These are phyloP conservation scores for Caretta caretta DNA, from an alignment of 2,113 vertebrate species.

Conservation along the genomic window DNA sequence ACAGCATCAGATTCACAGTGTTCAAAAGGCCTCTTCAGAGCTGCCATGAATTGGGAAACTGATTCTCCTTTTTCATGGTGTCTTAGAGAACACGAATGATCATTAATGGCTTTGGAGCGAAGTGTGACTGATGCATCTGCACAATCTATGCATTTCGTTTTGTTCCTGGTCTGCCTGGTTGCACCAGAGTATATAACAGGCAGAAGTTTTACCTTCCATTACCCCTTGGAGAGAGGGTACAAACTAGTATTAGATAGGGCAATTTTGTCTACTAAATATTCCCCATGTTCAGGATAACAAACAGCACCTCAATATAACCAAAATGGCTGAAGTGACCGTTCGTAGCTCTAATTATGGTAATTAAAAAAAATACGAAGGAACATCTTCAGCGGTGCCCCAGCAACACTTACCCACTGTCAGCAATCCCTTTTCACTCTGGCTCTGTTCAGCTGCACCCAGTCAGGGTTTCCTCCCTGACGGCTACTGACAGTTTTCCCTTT, in stretches of 20 bases:
- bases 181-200: not conserved
- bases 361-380: not conserved
- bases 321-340: not conserved
- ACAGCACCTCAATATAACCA: too few relatives aligned
- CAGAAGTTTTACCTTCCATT: not conserved
- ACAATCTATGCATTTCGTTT: conserved; percentile 56
- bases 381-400: not conserved
- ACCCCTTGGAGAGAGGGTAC: not conserved
- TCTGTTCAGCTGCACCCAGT: not conserved
- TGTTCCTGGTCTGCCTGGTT: conserved; percentile 25
- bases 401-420: not conserved
- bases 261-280: not conserved
- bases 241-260: not conserved
- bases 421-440: not conserved
- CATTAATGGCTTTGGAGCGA: conserved; percentile 62
- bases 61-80: conserved; percentile 61
- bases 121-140: conserved; percentile 51
- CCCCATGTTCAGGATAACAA: too few relatives aligned
- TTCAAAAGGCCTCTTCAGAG: conserved; percentile 65
- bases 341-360: not conserved
- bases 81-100: conserved; percentile 60
- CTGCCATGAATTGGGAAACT: conserved; percentile 62
- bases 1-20: conserved; percentile 64
- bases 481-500: not conserved
- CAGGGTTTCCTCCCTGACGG: not conserved